phyloP scores from a whole-genome alignment of 1,140 invertebrate genomes.

The Drosophila nebulosa region DNA sequence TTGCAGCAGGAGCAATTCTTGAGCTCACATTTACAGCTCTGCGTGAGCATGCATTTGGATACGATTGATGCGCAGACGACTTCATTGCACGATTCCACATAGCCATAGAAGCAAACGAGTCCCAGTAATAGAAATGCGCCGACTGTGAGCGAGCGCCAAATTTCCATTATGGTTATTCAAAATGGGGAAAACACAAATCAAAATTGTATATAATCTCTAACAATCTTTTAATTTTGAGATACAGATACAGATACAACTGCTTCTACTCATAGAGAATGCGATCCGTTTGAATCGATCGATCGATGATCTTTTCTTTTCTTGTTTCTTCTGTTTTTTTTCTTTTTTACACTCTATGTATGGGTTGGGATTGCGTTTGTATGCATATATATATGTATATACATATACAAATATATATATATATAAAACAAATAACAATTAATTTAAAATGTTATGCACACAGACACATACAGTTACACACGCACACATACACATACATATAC shows the following conservation, averaged over 20 bases:
- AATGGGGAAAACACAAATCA: not conserved
- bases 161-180: constrained; percentile 47
- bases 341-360: constrained; percentile 12
- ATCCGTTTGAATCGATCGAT: not conserved
- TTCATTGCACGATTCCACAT: constrained; percentile 79
- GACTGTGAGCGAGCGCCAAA: constrained; percentile 67
- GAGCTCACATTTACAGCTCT: constrained; percentile 96
- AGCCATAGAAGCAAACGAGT: constrained; percentile 57
- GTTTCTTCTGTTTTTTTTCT: constrained; percentile 19
- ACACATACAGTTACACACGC: constrained; percentile 25
- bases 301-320: not conserved
- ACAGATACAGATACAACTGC: not conserved
- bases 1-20: constrained; percentile 95
- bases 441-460: constrained; percentile 18
- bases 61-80: constrained; percentile 87
- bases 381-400: constrained; percentile 10
- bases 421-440: constrained; percentile 51
- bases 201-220: not conserved
- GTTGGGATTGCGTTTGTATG: constrained; percentile 15
- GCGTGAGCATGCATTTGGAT: constrained; percentile 97
- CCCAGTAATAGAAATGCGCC: constrained; percentile 60
- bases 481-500: constrained; percentile 33
- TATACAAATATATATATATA: constrained; percentile 19
- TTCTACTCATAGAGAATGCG: not conserved
- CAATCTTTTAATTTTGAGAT: not conserved